These are phyloP conservation scores for Tetrax tetrax DNA, from an alignment of 2,113 vertebrate genomes.

Conservation along the genomic window DNA sequence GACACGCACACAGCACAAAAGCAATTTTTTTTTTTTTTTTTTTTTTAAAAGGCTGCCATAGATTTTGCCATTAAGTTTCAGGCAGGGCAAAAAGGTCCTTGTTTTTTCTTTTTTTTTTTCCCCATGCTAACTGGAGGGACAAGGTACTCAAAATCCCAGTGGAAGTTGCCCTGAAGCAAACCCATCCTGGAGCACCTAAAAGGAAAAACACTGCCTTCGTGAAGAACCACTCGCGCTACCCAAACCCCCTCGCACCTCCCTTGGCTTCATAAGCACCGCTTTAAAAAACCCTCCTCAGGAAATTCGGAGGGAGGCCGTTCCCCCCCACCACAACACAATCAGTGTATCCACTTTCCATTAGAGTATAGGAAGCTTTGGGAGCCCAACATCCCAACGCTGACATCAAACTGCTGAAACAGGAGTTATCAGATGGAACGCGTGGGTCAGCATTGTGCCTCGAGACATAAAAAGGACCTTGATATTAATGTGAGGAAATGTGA, in stretches of 20 bases:
- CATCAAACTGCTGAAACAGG: constrained; percentile 73
- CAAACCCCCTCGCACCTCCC: not conserved
- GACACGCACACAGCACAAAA: rapidly evolving
- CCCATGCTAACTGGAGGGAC: rapidly evolving
- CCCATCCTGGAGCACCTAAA: not conserved
- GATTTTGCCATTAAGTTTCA: not conserved
- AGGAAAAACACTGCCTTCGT: not conserved
- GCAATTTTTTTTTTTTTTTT: no score
- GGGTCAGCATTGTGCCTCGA: constrained; percentile 69
- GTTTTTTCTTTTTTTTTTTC: not conserved
- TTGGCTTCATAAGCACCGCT: not conserved
- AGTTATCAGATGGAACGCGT: constrained; percentile 68
- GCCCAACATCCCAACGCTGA: constrained; percentile 50
- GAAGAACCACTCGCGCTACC: not conserved
- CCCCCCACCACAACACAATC: not conserved
- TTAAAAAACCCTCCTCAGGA: constrained; percentile 46
- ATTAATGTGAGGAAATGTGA: constrained; percentile 75
- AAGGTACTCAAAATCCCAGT: rapidly evolving
- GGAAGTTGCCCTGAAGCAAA: not conserved
- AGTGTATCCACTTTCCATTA: constrained; percentile 59
- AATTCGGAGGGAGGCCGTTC: constrained; percentile 2
- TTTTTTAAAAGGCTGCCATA: not conserved
- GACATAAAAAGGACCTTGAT: constrained; percentile 69
- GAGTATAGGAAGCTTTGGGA: constrained; percentile 52
- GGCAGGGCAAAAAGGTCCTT: rapidly evolving